These are phyloP conservation scores for Furnarius figulus DNA, from an alignment of 2,113 vertebrate genomes.

Conservation along the genomic window DNA sequence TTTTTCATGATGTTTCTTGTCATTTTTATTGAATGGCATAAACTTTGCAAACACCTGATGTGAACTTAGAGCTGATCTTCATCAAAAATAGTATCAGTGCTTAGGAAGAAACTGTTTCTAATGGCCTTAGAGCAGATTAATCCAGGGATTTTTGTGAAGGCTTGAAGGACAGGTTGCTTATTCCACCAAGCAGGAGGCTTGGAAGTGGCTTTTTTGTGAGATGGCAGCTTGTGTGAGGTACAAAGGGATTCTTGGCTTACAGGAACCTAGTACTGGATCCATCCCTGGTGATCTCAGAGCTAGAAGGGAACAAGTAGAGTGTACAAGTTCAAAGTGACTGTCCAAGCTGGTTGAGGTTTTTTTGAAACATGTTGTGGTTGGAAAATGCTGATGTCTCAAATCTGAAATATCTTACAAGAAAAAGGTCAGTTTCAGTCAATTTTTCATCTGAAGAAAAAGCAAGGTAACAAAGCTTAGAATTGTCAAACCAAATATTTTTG, in stretches of 20 bases:
- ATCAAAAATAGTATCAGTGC: neutral
- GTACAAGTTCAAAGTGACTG: neutral
- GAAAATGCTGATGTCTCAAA: conserved; percentile 34
- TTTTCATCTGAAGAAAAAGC: conserved; percentile 8
- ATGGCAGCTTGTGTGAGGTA: neutral
- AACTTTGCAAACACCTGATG: neutral
- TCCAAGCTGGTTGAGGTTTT: neutral
- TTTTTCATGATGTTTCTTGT: neutral
- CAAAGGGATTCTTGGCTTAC: neutral
- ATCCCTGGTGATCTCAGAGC: neutral
- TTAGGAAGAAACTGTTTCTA: neutral
- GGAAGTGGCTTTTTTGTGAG: neutral
- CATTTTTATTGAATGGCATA: neutral
- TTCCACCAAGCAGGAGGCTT: neutral
- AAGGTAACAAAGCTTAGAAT: neutral
- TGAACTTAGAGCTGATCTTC: neutral
- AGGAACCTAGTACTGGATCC: neutral
- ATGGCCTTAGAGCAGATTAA: neutral
- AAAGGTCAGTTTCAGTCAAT: neutral
- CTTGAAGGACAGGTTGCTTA: neutral
- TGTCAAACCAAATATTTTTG: neutral
- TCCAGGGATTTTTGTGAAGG: neutral
- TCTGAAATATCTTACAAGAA: neutral
- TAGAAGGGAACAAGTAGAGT: neutral
- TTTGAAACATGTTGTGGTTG: neutral